Evolutionary conservation across 2,113 vertebrate species (phyloP), one percentile per base, ranked within the genome.

Genomic region (Ranitomeya imitator): DNA sequence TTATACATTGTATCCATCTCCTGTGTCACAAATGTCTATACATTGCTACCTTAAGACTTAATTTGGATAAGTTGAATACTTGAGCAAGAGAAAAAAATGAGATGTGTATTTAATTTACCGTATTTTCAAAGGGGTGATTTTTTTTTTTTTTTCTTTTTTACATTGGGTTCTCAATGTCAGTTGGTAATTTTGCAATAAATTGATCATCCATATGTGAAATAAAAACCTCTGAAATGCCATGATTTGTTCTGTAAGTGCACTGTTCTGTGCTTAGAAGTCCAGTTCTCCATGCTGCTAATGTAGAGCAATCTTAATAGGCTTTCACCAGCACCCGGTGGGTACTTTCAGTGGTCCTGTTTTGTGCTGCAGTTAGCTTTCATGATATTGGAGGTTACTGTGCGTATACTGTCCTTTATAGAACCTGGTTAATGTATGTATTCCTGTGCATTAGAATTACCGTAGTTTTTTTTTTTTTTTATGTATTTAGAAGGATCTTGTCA

Each of bases 231-330:
- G 52, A 79, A 55, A 79, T 1, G 18, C 18, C 0, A 9, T 82
- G 4, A 19, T 63, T 81, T 81, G 14, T 61, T 61, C 26, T 45
- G 71, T 80, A 57, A 2, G 78, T 60, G 55, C 60, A 79, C 54
- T 80, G 19, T 37, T 82, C 18, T 63, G 3, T 82, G 45, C 26
- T 63, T 45, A 9, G 54, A 80, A 80, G 23, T 37, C 11, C 59
- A 14, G 79, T 31, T 63, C 26, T 82, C 79, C 79, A 61, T 82
- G 59, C 79, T 61, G 59, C 79, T 63, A 45, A 63, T 61, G 79
- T 63, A 59, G 55, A 19, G 57, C 55, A 60, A 60, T 60, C 37
- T 57, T 80, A 37, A 59, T 80, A 54, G 79, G 37, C 23, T 80
- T 54, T 54, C 79, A 60, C 55, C 79, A 80, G 57, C 79, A 60